A percentile compares a stretch with the other conserved stretches of the same genome.
These are phyloP conservation scores for Tragelaphus imberbis DNA, from an alignment of 2,113 vertebrate species.

Conservation along the genomic window DNA sequence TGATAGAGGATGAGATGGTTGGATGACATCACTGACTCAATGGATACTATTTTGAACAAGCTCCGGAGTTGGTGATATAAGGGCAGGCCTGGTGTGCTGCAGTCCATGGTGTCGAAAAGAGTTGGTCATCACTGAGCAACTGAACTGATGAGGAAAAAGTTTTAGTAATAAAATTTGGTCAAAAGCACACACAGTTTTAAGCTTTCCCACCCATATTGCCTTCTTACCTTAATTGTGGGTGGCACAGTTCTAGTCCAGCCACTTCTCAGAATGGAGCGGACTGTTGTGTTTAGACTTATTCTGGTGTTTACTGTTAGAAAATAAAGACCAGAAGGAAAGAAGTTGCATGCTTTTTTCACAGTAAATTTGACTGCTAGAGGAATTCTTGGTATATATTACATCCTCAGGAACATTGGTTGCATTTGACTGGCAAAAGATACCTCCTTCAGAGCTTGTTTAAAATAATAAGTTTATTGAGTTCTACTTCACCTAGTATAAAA, in stretches of 20 bases:
- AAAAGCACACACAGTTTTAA: not conserved
- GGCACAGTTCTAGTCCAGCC: not conserved
- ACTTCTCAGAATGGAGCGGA: not conserved
- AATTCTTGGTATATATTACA: not conserved
- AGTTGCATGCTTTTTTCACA: not conserved
- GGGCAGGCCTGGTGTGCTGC: not conserved
- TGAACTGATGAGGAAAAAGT: not conserved
- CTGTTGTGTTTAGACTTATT: not conserved
- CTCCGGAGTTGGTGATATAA: fast-evolving
- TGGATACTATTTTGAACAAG: not conserved
- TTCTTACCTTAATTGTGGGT: not conserved
- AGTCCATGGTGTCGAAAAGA: not conserved
- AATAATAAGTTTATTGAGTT: not conserved
- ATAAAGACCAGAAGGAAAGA: not conserved
- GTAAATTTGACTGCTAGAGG: not conserved
- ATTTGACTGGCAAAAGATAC: not conserved
- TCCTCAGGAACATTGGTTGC: not conserved
- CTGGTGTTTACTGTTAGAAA: not conserved
- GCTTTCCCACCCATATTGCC: not conserved
- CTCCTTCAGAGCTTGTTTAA: not conserved
- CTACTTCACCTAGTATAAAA: not conserved
- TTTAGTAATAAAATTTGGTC: not conserved
- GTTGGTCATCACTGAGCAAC: not conserved
- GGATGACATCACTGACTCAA: not conserved
- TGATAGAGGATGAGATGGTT: not conserved